Base-by-base conservation (phyloP, 2,888 invertebrate genomes). In the Zaprionus bogoriensis region DNA sequence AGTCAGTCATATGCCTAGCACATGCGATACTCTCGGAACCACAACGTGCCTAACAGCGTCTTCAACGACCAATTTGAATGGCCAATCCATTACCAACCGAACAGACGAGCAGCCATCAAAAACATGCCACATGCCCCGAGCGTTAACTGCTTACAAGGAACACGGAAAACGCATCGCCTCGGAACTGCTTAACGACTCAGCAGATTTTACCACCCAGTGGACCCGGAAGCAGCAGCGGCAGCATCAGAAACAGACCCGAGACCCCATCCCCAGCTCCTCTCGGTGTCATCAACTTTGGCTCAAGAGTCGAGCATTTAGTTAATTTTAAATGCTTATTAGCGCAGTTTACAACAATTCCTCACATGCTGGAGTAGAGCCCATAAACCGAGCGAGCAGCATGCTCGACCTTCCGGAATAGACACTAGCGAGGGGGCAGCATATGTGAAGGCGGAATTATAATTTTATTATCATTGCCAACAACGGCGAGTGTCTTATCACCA, bases 401-500 rank as follows among this genome's bases (percentile, higher is more conserved):
- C 63, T 28, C 61, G 53, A 19, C 45, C n/a, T n/a, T n/a, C 39
- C 17, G 45, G 54, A 67, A 5, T 47, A 64, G 62, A 63, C 52
- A 51, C 72, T 69, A 66, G 59, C 27, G 14, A 17, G 59, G 62
- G 72, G 22, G n/a, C 14, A 69, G 67, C 76, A 74, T 76, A 84
- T 86, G 74, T 79, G 63, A 67, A 77, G 71, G 60, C 74, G 80
- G 79, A 88, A 87, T 89, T 82, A 89, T 89, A 89, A 89, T 88
- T 89, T 89, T 88, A 89, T 88, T 89, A 87, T 89, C 89, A 89
- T 89, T 86, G 74, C 82, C 77, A 48, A 78, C 75, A n/a, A n/a
- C n/a, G 75, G 64, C 68, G 70, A 71, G 87, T 78, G 69, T 87
- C 81, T 83, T 82, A 84, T 81, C 77, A 77, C 74, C 74, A 71